Evolutionary conservation across 2,888 invertebrate genomes (phyloP).

Genomic region (Adelognathus sp.): DNA sequence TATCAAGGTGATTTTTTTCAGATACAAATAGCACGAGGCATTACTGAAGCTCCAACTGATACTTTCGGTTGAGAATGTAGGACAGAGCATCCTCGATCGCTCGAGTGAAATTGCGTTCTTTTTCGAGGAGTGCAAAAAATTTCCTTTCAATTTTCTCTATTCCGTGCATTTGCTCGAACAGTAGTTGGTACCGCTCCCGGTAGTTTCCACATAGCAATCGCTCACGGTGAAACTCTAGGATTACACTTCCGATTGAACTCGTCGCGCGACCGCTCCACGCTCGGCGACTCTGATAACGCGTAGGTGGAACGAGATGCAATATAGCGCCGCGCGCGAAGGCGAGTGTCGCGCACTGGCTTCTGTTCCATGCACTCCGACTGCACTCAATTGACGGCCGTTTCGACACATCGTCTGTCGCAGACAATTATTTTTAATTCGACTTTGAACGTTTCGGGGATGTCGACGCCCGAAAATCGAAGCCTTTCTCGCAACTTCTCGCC

Average conservation of each 20-base stretch:
- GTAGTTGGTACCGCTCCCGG: not conserved
- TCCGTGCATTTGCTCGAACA: not conserved
- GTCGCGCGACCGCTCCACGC: constrained; percentile 11
- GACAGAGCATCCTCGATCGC: too few relatives aligned
- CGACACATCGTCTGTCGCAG: not conserved
- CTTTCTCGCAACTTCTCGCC: too few relatives aligned
- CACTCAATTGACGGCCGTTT: constrained; percentile 7
- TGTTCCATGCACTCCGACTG: constrained; percentile 2
- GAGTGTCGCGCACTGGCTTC: not conserved
- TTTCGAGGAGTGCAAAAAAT: too few relatives aligned
- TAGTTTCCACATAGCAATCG: constrained; percentile 8
- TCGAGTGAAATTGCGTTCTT: not conserved
- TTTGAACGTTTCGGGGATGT: not conserved
- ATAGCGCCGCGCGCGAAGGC: constrained; percentile 7
- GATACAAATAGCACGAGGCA: too few relatives aligned
- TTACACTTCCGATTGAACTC: constrained; percentile 52
- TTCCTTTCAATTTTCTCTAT: not conserved
- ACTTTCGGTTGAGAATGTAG: too few relatives aligned
- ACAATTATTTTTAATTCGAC: not conserved
- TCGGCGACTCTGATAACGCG: constrained; percentile 40
- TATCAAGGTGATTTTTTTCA: too few relatives aligned
- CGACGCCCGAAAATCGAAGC: not conserved
- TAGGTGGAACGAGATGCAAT: constrained; percentile 43
- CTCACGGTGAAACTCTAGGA: constrained; percentile 28
- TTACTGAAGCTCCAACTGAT: too few relatives aligned